These are phyloP conservation scores for Pica pica DNA, from an alignment of 2,113 vertebrate species.

Conservation along the genomic window DNA sequence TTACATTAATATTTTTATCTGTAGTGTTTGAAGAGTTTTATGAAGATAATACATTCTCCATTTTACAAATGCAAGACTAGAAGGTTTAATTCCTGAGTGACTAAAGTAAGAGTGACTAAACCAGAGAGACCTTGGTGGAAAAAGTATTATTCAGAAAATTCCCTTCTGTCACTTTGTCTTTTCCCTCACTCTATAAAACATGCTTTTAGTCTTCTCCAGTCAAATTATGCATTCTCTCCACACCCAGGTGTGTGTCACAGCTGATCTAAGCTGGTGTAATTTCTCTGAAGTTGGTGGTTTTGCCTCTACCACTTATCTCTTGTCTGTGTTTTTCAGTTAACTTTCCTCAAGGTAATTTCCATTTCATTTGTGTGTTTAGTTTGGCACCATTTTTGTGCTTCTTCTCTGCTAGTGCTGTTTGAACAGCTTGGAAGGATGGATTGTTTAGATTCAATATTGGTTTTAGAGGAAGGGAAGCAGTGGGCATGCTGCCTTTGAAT, in stretches of 20 bases:
- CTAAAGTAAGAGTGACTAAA: background rate
- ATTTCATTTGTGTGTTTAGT: slow-evolving; percentile 33
- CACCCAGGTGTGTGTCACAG: background rate
- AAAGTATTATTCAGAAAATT: background rate
- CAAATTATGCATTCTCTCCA: background rate
- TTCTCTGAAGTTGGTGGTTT: background rate
- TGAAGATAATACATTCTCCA: background rate
- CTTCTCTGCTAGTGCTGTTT: slow-evolving; percentile 23
- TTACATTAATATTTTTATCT: background rate
- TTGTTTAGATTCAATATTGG: slow-evolving; percentile 28
- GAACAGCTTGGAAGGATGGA: slow-evolving; percentile 27
- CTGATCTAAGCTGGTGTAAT: background rate
- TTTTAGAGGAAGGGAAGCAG: background rate
- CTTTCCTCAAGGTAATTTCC: slow-evolving; percentile 27
- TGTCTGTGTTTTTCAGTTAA: background rate
- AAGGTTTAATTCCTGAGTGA: background rate
- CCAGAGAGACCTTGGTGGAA: background rate
- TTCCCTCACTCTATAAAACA: background rate
- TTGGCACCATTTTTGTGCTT: background rate
- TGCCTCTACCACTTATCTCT: background rate
- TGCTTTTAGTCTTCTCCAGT: background rate
- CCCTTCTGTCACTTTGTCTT: background rate
- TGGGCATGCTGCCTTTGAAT: background rate
- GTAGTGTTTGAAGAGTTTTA: background rate
- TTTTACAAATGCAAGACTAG: background rate